Conservation (phyloP, 2,797 vertebrate genomes). For the Heterohyrax brucei region DNA sequence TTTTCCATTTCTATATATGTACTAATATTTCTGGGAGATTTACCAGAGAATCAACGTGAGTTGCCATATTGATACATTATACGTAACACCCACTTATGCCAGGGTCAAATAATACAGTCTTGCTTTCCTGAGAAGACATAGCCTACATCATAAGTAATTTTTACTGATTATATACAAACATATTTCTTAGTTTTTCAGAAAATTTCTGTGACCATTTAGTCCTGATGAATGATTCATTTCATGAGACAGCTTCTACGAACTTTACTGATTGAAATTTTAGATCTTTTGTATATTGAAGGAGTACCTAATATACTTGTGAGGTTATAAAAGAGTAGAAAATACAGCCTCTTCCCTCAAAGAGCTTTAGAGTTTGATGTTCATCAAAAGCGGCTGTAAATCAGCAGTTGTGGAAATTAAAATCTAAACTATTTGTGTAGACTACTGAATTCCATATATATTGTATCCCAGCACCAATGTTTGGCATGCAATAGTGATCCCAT, state of each 20-base stretch:
- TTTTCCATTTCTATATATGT: not conserved
- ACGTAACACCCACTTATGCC: slow-evolving; percentile 2
- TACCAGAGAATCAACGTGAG: not conserved
- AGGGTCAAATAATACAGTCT: slow-evolving; percentile 19
- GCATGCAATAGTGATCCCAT: not conserved
- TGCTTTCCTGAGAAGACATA: slow-evolving; percentile 23
- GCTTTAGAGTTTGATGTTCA: not conserved
- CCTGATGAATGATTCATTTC: slow-evolving; percentile 13
- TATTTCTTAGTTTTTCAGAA: slow-evolving; percentile 24
- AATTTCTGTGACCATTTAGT: slow-evolving; percentile 40
- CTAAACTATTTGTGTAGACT: not conserved
- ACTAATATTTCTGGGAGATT: slow-evolving; percentile 50
- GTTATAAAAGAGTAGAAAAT: not conserved
- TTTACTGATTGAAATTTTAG: slow-evolving; percentile 10
- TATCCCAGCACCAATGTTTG: slow-evolving; percentile 16
- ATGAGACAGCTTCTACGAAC: not conserved
- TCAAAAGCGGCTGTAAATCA: slow-evolving; percentile 4
- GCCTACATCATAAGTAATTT: slow-evolving; percentile 6
- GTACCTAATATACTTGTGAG: not conserved
- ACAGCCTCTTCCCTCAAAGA: slow-evolving; percentile 16
- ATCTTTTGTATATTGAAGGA: not conserved
- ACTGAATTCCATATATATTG: not conserved
- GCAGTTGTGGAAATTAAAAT: slow-evolving; percentile 54
- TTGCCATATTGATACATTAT: not conserved
- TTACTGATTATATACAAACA: not conserved